Conservation (phyloP, 2,113 vertebrate species). For the Melanotaenia duboulayi region DNA sequence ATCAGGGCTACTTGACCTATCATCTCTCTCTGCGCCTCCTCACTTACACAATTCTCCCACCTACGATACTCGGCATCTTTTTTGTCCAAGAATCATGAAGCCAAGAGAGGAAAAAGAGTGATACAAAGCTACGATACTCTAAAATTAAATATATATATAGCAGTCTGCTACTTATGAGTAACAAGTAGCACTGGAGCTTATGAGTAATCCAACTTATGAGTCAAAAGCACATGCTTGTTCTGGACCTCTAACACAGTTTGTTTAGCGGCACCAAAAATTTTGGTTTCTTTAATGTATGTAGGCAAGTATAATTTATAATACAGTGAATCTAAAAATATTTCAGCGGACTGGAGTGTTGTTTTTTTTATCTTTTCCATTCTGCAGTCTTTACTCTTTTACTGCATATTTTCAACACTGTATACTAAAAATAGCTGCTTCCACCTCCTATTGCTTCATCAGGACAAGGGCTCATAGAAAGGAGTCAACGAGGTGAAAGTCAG, state of each 20-base stretch:
- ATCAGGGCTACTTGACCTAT: slow-evolving; percentile 68
- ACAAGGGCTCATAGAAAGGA: slow-evolving; percentile 48
- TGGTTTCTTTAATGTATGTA: not conserved
- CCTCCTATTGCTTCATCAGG: slow-evolving; percentile 27
- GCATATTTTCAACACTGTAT: slow-evolving; percentile 39
- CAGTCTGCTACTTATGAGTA: slow-evolving; percentile 57
- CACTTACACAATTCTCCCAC: slow-evolving; percentile 79
- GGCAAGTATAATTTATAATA: not conserved
- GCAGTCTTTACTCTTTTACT: slow-evolving; percentile 21
- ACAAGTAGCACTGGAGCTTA: slow-evolving; percentile 36
- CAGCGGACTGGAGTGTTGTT: not conserved
- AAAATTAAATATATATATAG: slow-evolving; percentile 40
- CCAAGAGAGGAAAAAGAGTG: slow-evolving; percentile 31
- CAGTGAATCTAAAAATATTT: not conserved
- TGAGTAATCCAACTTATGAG: slow-evolving; percentile 57
- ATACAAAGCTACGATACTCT: slow-evolving; percentile 29
- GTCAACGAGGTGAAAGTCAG: slow-evolving; percentile 61
- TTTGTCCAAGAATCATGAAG: slow-evolving; percentile 63
- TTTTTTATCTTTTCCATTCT: not conserved
- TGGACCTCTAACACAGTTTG: not conserved
- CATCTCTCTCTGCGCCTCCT: slow-evolving; percentile 70
- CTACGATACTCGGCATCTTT: slow-evolving; percentile 72
- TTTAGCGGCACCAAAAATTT: slow-evolving; percentile 22
- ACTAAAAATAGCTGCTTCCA: slow-evolving; percentile 59
- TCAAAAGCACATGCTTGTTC: slow-evolving; percentile 46